Conservation (phyloP, 1,140 invertebrate genomes). For the Vollenhovia emeryi region DNA sequence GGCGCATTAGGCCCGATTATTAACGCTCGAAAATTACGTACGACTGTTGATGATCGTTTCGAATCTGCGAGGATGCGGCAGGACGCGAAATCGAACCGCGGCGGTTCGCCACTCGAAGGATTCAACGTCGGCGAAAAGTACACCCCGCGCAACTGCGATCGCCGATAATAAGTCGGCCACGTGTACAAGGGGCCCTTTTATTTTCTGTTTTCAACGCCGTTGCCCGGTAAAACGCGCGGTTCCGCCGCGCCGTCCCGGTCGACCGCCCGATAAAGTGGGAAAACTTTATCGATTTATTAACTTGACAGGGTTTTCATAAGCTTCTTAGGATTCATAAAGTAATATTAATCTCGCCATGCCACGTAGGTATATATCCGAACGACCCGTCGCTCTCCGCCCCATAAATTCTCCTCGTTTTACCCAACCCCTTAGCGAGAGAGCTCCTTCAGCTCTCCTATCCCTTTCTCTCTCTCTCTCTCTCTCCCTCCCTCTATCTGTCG, state of each 20-base stretch:
- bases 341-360: conserved; percentile 73
- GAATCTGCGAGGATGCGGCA: background rate
- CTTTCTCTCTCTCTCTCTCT: conserved; percentile 35
- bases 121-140: background rate
- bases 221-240: conserved; percentile 53
- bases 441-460: background rate
- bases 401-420: conserved; percentile 70
- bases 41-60: background rate
- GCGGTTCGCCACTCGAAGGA: background rate
- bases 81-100: background rate
- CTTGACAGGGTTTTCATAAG: conserved; percentile 76
- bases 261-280: conserved; percentile 69
- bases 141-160: background rate
- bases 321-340: conserved; percentile 77
- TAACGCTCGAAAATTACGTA: conserved; percentile 23
- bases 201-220: conserved; percentile 59
- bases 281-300: conserved; percentile 79
- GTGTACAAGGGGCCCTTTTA: conserved; percentile 59
- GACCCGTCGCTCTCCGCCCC: conserved; percentile 57
- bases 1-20: conserved; percentile 15
- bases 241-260: conserved; percentile 32
- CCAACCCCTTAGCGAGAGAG: conserved; percentile 23
- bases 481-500: conserved; percentile 49
- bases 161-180: conserved; percentile 53
- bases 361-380: conserved; percentile 71